Percentiles rank a stretch among this genome's conserved stretches.
Evolutionary conservation across 2,797 vertebrate species (phyloP).

Genomic region (Esox masquinongy): DNA sequence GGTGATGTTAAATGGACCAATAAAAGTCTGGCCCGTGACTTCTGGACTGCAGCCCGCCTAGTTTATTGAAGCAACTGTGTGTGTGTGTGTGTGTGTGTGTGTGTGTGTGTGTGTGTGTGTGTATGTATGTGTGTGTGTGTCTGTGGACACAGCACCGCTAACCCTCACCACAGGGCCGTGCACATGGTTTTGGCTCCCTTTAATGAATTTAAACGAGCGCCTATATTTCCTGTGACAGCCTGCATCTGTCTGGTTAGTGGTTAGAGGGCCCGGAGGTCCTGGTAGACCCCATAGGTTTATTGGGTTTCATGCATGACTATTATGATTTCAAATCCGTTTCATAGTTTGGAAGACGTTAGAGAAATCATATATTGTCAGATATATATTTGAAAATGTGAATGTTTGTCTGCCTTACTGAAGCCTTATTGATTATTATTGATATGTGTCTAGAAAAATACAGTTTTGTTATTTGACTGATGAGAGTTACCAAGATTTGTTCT

Average conservation of each 20-base stretch:
- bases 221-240: constrained; percentile 71
- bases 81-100: neutral
- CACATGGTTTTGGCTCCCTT: constrained; percentile 43
- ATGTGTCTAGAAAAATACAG: neutral
- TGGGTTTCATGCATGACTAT: constrained; percentile 28
- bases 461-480: neutral
- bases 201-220: constrained; percentile 76
- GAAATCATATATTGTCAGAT: constrained; percentile 24
- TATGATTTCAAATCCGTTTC: constrained; percentile 24
- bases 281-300: constrained; percentile 24
- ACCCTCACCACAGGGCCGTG: constrained; percentile 23
- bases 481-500: too few relatives aligned
- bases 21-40: constrained; percentile 10
- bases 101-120: neutral
- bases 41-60: constrained; percentile 16
- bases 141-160: neutral
- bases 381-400: constrained; percentile 32
- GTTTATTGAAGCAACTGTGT: constrained; percentile 14
- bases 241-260: constrained; percentile 69
- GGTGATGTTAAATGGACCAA: constrained; percentile 1
- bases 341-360: constrained; percentile 47
- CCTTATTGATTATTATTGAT: neutral
- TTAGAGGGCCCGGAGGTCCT: neutral
- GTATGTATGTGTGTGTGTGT: neutral
- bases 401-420: neutral